phyloP scores from a whole-genome alignment of 2,888 invertebrate genomes.

The Rhorus exstirpatorius region DNA sequence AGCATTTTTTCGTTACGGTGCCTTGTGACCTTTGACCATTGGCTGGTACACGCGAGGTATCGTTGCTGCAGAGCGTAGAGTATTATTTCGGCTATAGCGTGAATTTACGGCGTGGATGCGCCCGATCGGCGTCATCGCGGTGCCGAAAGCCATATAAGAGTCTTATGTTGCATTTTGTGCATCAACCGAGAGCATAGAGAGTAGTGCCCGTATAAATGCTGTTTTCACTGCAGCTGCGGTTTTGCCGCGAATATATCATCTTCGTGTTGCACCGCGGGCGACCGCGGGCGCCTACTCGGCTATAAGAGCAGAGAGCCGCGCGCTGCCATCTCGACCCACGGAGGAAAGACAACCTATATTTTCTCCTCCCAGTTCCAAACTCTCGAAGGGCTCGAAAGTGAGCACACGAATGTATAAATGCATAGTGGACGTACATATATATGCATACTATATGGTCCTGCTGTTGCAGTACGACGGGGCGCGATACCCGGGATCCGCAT shows the following conservation, averaged over 20 bases:
- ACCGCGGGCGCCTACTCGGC: slow-evolving; percentile 77
- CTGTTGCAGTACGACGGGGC: slow-evolving; percentile 64
- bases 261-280: slow-evolving; percentile 85
- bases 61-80: slow-evolving; percentile 44
- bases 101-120: slow-evolving; percentile 65
- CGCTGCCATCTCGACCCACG: slow-evolving; percentile 79
- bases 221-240: slow-evolving; percentile 81
- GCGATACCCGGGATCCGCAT: slow-evolving; percentile 80
- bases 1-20: slow-evolving; percentile 13
- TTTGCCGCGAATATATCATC: slow-evolving; percentile 85
- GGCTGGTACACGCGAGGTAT: slow-evolving; percentile 44
- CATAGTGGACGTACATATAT: background rate
- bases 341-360: slow-evolving; percentile 85
- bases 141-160: slow-evolving; percentile 45
- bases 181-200: slow-evolving; percentile 71
- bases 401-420: slow-evolving; percentile 14
- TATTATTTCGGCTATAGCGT: slow-evolving; percentile 57
- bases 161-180: slow-evolving; percentile 78
- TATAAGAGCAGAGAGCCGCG: slow-evolving; percentile 74
- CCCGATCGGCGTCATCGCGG: slow-evolving; percentile 72
- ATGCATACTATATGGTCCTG: slow-evolving; percentile 42
- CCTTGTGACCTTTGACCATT: slow-evolving; percentile 64
- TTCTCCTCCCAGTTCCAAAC: slow-evolving; percentile 85
- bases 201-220: slow-evolving; percentile 34
- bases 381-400: slow-evolving; percentile 66